A percentile compares a stretch with the other conserved stretches of the same genome.
These are phyloP conservation scores for Caenorhabditis drosophilae DNA, from an alignment of 2,888 invertebrate species.

Conservation along the genomic window DNA sequence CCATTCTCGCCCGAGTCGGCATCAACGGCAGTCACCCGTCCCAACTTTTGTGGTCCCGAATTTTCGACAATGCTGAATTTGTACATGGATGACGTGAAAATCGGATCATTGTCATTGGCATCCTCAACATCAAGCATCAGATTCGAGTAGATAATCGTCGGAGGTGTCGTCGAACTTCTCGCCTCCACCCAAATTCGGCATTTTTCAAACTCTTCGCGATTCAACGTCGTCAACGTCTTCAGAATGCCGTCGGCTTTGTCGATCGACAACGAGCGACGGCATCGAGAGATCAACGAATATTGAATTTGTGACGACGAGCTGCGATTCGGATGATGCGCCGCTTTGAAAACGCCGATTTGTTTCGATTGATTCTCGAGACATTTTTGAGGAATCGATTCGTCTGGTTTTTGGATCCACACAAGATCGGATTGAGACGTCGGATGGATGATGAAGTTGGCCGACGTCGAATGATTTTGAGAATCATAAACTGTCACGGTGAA, in stretches of 20 bases:
- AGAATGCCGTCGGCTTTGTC: conserved; percentile 19
- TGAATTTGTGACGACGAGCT: too few relatives aligned
- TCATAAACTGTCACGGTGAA: conserved; percentile 7
- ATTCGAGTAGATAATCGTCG: conserved; percentile 2
- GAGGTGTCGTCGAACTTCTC: conserved; percentile 1
- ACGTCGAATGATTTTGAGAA: conserved; percentile 10
- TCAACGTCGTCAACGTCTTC: conserved; percentile 11
- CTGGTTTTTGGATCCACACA: too few relatives aligned
- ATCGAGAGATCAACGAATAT: conserved; percentile 19
- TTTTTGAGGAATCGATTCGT: conserved; percentile 11
- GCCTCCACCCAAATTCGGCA: conserved; percentile 35
- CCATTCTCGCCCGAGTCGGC: conserved; percentile 84
- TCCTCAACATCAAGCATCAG: conserved; percentile 73
- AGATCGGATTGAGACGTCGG: too few relatives aligned
- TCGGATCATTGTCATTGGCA: conserved; percentile 91
- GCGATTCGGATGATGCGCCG: conserved; percentile 10
- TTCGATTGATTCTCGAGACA: conserved; percentile 20
- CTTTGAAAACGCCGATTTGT: conserved; percentile 20
- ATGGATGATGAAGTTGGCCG: conserved; percentile 13
- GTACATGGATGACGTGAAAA: conserved; percentile 75
- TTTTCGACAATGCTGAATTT: conserved; percentile 48
- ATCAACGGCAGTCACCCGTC: conserved; percentile 84
- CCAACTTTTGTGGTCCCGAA: conserved; percentile 18
- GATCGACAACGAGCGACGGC: conserved; percentile 17
- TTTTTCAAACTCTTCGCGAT: conserved; percentile 25